phyloP scores from a whole-genome alignment of 2,113 vertebrate species.

The Piaya cayana region DNA sequence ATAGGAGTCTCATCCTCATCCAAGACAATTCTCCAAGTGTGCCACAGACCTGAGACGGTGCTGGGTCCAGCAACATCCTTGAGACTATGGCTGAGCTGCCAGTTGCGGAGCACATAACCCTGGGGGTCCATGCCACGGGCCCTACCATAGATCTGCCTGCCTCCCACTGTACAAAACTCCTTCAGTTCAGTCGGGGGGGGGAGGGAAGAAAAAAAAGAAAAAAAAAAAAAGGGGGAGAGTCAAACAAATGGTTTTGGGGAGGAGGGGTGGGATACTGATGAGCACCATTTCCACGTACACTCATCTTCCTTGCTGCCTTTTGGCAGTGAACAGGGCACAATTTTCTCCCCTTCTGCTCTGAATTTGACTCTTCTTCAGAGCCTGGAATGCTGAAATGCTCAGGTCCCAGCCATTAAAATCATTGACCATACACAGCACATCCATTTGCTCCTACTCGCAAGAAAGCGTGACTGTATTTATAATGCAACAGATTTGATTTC shows the following conservation, averaged over 20 bases:
- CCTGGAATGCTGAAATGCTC: not conserved
- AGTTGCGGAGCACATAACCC: not conserved
- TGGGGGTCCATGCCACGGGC: rapidly evolving
- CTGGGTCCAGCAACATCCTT: not conserved
- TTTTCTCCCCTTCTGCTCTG: not conserved
- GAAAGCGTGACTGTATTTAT: not conserved
- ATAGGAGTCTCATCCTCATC: rapidly evolving
- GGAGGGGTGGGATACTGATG: not conserved
- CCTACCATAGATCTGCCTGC: rapidly evolving
- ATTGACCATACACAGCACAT: not conserved
- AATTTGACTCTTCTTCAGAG: not conserved
- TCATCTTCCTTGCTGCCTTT: not conserved
- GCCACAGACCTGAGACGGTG: not conserved
- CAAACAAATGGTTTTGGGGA: not conserved
- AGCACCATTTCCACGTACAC: not conserved
- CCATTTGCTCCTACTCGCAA: not conserved
- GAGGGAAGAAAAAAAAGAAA: no score
- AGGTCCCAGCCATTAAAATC: not conserved
- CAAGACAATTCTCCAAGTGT: not conserved
- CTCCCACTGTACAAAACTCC: not conserved
- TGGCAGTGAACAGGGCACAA: not conserved
- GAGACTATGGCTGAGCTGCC: not conserved
- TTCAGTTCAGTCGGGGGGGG: not conserved
- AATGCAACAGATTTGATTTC: not conserved
- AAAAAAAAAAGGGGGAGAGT: not conserved